These are phyloP conservation scores for Candidula unifasciata DNA, from an alignment of 2,888 invertebrate species.

Conservation along the genomic window DNA sequence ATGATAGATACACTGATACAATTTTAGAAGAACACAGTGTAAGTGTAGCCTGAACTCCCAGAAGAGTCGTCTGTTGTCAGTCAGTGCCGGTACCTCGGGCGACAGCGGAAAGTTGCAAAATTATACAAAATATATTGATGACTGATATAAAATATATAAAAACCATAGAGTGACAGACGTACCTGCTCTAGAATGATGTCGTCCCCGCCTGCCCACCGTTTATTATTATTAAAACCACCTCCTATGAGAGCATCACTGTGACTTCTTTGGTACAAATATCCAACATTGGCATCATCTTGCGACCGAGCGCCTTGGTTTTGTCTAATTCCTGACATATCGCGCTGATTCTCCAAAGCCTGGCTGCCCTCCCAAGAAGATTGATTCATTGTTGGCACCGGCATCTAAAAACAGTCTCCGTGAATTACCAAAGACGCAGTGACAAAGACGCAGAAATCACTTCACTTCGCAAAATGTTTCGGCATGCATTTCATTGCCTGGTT, in stretches of 20 bases:
- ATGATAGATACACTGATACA: no score
- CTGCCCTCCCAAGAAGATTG: conserved; percentile 75
- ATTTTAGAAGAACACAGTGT: no score
- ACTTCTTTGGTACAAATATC: conserved; percentile 92
- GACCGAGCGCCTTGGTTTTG: conserved; percentile 77
- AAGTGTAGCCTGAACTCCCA: no score
- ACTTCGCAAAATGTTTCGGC: conserved; percentile 34
- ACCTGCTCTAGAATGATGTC: conserved; percentile 86
- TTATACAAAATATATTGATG: neutral
- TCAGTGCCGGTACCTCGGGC: no score
- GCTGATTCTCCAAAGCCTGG: conserved; percentile 66
- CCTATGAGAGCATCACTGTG: conserved; percentile 88
- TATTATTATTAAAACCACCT: conserved; percentile 76
- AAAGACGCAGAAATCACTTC: conserved; percentile 50
- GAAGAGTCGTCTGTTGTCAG: no score
- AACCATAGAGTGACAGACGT: conserved; percentile 31
- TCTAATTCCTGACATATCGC: conserved; percentile 69
- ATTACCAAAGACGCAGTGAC: conserved; percentile 52
- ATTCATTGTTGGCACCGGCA: conserved; percentile 75
- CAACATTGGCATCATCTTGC: conserved; percentile 94
- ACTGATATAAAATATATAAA: neutral
- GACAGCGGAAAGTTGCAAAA: neutral
- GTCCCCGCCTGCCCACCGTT: conserved; percentile 90
- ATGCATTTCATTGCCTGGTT: conserved; percentile 47
- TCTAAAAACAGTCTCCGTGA: conserved; percentile 65